A percentile compares a stretch with the other conserved stretches of the same genome.
phyloP scores from a whole-genome alignment of 2,888 invertebrate species.

The Drosophila ezoana region DNA sequence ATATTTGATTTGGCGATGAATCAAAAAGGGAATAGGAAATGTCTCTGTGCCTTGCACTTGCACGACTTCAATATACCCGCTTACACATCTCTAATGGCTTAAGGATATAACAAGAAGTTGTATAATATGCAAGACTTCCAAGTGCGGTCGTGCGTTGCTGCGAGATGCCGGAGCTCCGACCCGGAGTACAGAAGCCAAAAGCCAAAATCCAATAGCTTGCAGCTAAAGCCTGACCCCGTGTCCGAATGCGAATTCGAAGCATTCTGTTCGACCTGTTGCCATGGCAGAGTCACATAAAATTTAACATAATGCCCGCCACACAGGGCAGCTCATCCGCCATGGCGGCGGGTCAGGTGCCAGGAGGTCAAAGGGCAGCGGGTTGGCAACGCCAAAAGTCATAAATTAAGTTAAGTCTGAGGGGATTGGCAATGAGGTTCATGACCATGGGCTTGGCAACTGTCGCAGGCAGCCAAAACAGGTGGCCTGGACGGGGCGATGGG shows the following conservation, averaged over 20 bases:
- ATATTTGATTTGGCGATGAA: no score
- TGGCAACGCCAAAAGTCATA: slow-evolving; percentile 48
- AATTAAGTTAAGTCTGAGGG: slow-evolving; percentile 50
- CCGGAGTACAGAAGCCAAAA: not conserved
- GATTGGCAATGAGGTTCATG: slow-evolving; percentile 18
- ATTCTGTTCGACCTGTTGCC: slow-evolving; percentile 62
- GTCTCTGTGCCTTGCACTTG: not conserved
- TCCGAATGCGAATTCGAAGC: slow-evolving; percentile 5
- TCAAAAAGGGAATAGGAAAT: no score
- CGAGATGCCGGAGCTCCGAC: slow-evolving; percentile 5
- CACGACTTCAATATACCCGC: not conserved
- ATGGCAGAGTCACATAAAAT: slow-evolving; percentile 58
- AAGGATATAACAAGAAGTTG: not conserved
- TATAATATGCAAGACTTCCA: slow-evolving; percentile 18
- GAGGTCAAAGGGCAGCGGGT: not conserved
- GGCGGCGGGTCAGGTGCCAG: not conserved
- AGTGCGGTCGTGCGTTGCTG: slow-evolving; percentile 20
- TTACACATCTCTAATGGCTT: not conserved
- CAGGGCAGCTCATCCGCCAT: slow-evolving; percentile 20
- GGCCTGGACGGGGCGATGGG: not conserved
- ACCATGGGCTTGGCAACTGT: not conserved
- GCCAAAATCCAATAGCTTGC: not conserved
- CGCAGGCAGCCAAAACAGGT: no score
- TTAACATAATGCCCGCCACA: slow-evolving; percentile 55
- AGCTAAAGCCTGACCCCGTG: not conserved